Percentiles rank a stretch among this genome's conserved stretches.
Evolutionary conservation across 2,113 vertebrate species (phyloP).

Genomic region (Otis tarda): DNA sequence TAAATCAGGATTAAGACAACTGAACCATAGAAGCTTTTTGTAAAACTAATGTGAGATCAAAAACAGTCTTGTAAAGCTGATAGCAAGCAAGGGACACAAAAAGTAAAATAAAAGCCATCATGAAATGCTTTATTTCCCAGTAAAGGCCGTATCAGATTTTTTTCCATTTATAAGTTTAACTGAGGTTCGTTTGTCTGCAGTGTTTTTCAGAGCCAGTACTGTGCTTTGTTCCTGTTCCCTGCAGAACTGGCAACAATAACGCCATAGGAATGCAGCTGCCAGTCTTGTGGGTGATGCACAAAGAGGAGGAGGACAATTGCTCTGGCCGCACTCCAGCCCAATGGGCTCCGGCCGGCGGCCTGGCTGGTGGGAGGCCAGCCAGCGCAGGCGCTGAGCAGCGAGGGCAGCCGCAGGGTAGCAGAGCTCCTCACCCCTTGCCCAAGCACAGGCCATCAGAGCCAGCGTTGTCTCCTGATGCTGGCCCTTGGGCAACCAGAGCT

Average conservation of each 20-base stretch:
- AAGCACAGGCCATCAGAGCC: background rate
- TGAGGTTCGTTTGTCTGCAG: slow-evolving; percentile 16
- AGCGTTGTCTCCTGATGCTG: fast-evolving
- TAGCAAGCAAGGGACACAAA: background rate
- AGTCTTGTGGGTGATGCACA: slow-evolving; percentile 9
- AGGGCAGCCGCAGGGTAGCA: fast-evolving
- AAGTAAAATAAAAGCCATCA: slow-evolving; percentile 10
- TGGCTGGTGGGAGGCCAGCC: background rate
- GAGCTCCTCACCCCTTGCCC: background rate
- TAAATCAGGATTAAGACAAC: background rate
- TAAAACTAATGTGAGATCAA: background rate
- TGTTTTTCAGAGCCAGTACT: slow-evolving; percentile 24
- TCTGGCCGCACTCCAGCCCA: background rate
- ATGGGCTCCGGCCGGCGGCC: background rate
- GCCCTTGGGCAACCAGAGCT: background rate
- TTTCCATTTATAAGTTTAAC: slow-evolving; percentile 9
- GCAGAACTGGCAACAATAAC: slow-evolving; percentile 32
- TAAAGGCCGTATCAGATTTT: background rate
- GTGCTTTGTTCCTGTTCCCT: slow-evolving; percentile 47
- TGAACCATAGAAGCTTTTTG: background rate
- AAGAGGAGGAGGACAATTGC: background rate
- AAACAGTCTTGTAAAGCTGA: background rate
- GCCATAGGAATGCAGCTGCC: slow-evolving; percentile 36
- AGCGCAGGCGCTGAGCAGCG: fast-evolving
- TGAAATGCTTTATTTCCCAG: background rate